Conservation (phyloP, 2,113 vertebrate species). For the Rhipidura dahli region DNA sequence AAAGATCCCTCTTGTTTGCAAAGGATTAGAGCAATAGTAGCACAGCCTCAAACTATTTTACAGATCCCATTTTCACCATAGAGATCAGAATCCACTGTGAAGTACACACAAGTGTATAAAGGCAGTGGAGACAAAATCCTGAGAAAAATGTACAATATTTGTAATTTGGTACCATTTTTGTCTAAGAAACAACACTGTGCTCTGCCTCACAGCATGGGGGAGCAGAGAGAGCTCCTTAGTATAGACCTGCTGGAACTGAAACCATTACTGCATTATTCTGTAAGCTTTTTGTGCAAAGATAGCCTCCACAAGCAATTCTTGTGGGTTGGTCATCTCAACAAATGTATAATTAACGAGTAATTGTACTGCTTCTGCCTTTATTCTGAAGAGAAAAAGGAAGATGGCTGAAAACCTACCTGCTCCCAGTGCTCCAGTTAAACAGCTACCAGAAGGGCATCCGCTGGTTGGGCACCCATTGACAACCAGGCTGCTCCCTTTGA, state of each 20-base stretch:
- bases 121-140: neutral
- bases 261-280: neutral
- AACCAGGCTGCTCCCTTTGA: slow-evolving; percentile 75
- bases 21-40: neutral
- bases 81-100: neutral
- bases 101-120: neutral
- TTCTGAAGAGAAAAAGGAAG: neutral
- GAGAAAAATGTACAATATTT: neutral
- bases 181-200: neutral
- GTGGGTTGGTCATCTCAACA: neutral
- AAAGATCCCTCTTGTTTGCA: neutral
- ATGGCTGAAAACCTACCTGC: slow-evolving; percentile 65
- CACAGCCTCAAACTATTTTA: neutral
- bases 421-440: slow-evolving; percentile 69
- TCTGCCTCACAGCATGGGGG: neutral
- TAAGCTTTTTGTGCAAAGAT: neutral
- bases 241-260: neutral
- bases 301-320: neutral
- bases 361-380: neutral
- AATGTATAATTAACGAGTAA: neutral
- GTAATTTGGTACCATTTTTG: neutral
- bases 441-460: slow-evolving; percentile 74
- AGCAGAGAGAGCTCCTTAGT: neutral
- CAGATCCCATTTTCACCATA: neutral
- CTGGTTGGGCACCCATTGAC: slow-evolving; percentile 70